These are phyloP conservation scores for Plusia festucae DNA, from an alignment of 2,888 invertebrate genomes.

Conservation along the genomic window DNA sequence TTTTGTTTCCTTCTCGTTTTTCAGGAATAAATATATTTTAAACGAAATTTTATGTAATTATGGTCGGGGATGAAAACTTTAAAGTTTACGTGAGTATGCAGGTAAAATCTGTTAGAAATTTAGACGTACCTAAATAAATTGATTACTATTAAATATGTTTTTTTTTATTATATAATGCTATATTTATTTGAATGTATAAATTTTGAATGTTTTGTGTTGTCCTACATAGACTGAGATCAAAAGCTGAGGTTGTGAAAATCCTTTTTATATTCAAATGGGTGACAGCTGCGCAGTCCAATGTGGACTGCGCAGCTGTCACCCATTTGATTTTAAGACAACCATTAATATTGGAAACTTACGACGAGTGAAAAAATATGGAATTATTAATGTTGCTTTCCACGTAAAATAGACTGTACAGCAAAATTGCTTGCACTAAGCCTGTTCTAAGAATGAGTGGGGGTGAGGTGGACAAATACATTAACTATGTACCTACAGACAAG, in stretches of 20 bases:
- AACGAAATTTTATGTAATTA: no score
- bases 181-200: not conserved
- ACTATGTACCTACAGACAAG: not conserved
- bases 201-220: not conserved
- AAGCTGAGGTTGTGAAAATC: conserved; percentile 35
- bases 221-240: conserved; percentile 27
- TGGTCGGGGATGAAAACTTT: no score
- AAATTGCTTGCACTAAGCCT: not conserved
- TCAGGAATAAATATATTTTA: no score
- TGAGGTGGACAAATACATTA: not conserved
- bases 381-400: not conserved
- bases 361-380: not conserved
- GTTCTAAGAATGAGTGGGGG: not conserved
- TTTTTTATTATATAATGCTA: not conserved
- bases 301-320: no score
- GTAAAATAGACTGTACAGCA: no score
- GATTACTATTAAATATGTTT: no score
- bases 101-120: no score
- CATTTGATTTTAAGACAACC: conserved; percentile 14
- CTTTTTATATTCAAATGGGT: conserved; percentile 18
- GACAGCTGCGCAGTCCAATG: conserved; percentile 9
- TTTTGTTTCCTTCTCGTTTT: no score
- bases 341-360: conserved; percentile 13
- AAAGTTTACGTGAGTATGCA: no score
- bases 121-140: no score